Percentiles rank a stretch among this genome's conserved stretches.
These are phyloP conservation scores for Lasioglossum morio DNA, from an alignment of 2,888 invertebrate genomes.

Conservation along the genomic window DNA sequence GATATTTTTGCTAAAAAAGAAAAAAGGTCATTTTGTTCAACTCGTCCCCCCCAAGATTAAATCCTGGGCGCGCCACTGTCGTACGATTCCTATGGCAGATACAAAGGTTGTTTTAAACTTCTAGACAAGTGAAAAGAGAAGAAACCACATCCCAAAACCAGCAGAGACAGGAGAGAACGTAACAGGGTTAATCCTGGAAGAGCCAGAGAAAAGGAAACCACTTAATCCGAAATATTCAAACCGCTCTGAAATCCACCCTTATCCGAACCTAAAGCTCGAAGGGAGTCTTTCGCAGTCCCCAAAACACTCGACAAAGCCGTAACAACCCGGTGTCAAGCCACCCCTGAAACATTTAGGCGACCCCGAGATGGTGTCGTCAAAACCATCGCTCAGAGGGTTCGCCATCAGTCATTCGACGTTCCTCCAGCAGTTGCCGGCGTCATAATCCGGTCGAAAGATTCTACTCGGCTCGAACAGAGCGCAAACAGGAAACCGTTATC, in stretches of 20 bases:
- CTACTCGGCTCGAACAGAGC: constrained; percentile 20
- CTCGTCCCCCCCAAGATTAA: too few species aligned
- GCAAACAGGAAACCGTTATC: constrained; percentile 39
- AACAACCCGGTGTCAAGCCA: not conserved
- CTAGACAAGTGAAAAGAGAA: too few species aligned
- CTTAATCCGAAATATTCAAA: not conserved
- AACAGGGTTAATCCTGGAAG: not conserved
- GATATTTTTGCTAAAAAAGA: too few species aligned
- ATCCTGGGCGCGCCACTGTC: too few species aligned
- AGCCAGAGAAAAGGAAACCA: not conserved
- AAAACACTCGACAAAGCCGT: not conserved
- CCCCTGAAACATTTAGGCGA: not conserved
- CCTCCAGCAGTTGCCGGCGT: not conserved
- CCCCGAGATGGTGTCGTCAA: not conserved
- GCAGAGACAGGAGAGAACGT: not conserved
- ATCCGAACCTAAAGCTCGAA: not conserved
- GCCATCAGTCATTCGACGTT: not conserved
- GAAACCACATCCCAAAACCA: too few species aligned
- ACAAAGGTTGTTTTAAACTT: too few species aligned
- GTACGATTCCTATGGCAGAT: too few species aligned
- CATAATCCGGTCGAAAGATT: constrained; percentile 28
- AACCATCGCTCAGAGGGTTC: constrained; percentile 6
- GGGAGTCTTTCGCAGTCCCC: not conserved
- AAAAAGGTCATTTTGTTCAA: too few species aligned
- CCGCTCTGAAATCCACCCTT: not conserved